Evolutionary conservation across 2,888 invertebrate species (phyloP).

Genomic region (Yponomeuta evonymella): DNA sequence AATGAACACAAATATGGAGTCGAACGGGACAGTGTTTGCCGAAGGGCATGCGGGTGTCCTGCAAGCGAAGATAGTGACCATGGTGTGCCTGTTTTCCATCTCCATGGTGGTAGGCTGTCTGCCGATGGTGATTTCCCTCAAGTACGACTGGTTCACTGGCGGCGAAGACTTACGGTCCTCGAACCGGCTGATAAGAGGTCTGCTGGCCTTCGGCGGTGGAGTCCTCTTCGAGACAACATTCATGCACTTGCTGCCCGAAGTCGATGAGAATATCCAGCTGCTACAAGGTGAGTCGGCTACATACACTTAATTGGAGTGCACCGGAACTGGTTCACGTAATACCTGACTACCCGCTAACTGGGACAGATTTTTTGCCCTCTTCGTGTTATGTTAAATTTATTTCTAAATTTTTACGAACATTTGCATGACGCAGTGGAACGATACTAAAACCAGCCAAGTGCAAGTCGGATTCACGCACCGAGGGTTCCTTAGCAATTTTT

Average conservation of each 20-base stretch:
- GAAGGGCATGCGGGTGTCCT: slow-evolving; percentile 62
- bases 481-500: too few species aligned
- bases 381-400: too few species aligned
- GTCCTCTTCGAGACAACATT: slow-evolving; percentile 89
- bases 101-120: slow-evolving; percentile 85
- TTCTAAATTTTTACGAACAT: too few species aligned
- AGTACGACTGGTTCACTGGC: slow-evolving; percentile 77
- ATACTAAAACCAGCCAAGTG: too few species aligned
- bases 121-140: slow-evolving; percentile 82
- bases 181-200: slow-evolving; percentile 73
- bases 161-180: slow-evolving; percentile 66
- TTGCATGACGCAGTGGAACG: too few species aligned
- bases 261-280: slow-evolving; percentile 79
- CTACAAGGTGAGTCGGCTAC: slow-evolving; percentile 65
- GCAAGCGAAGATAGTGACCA: slow-evolving; percentile 85
- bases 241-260: slow-evolving; percentile 88
- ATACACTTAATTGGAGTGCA: not conserved
- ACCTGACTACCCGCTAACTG: not conserved
- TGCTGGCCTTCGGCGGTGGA: slow-evolving; percentile 88
- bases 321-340: not conserved
- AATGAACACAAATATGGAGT: slow-evolving; percentile 31
- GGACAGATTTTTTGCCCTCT: too few species aligned
- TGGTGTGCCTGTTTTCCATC: slow-evolving; percentile 84
- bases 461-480: too few species aligned
- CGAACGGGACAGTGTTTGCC: slow-evolving; percentile 21